phyloP scores from a whole-genome alignment of 2,797 vertebrate genomes.

The Paramormyrops hopkinsi region DNA sequence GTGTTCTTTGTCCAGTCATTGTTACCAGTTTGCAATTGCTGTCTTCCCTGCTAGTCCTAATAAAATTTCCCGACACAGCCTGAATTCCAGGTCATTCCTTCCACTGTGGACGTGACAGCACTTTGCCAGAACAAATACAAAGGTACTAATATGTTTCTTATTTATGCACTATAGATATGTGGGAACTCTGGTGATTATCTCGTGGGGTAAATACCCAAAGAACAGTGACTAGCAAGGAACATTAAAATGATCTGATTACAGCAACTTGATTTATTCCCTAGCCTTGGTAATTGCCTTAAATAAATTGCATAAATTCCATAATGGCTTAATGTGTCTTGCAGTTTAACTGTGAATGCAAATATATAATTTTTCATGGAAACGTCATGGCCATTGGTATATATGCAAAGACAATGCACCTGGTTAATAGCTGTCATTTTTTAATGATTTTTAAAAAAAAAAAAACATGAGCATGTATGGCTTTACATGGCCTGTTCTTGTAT shows the following conservation, averaged over 20 bases:
- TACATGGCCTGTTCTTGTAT: not conserved
- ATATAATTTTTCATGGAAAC: conserved; percentile 14
- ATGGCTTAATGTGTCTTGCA: not conserved
- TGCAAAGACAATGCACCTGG: not conserved
- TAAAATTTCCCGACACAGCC: not conserved
- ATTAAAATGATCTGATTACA: conserved; percentile 24
- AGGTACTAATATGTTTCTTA: not conserved
- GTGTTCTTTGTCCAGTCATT: not conserved
- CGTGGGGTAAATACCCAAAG: not conserved
- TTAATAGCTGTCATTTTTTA: not conserved
- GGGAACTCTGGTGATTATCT: conserved; percentile 3
- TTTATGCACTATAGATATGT: not conserved
- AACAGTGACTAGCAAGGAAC: not conserved
- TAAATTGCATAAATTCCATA: conserved; percentile 19
- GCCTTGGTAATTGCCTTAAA: conserved; percentile 3
- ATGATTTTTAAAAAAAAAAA: not conserved
- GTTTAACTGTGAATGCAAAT: conserved; percentile 21
- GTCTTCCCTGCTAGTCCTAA: not conserved
- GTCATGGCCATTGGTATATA: not conserved
- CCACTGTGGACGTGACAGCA: not conserved
- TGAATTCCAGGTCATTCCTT: not conserved
- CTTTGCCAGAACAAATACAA: not conserved
- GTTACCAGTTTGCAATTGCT: not conserved
- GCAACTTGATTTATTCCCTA: conserved; percentile 5
- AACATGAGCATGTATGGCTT: not conserved